Evolutionary conservation across 2,113 vertebrate species (phyloP).

Genomic region (Gallinago undulata): DNA sequence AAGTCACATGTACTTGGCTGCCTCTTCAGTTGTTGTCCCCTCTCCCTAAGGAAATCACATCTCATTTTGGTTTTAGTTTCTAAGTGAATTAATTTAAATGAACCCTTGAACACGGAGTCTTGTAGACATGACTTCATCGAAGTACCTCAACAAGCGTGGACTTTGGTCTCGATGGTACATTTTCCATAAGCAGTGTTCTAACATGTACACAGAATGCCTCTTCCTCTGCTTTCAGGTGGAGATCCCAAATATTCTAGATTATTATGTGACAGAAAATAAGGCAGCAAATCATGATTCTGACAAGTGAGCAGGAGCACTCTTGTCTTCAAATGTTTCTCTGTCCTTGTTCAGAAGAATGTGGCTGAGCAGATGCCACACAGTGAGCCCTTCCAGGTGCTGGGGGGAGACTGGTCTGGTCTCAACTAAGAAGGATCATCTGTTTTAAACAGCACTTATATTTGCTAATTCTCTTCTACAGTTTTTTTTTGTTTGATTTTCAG

Average conservation of each 20-base stretch:
- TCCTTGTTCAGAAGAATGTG: neutral
- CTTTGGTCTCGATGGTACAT: neutral
- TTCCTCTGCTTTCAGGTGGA: neutral
- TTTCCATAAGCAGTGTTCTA: neutral
- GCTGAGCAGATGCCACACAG: neutral
- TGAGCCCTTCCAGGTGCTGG: neutral
- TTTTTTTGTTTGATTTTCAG: neutral
- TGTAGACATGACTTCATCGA: neutral
- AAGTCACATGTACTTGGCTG: neutral
- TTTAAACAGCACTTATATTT: neutral
- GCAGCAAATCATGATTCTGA: neutral
- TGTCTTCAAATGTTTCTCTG: neutral
- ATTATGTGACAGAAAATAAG: neutral
- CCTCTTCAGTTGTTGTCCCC: neutral
- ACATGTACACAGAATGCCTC: neutral
- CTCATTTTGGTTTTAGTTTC: constrained; percentile 15
- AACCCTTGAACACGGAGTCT: constrained; percentile 21
- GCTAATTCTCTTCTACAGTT: neutral
- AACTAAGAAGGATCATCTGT: neutral
- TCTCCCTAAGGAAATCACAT: constrained; percentile 35
- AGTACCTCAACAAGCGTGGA: neutral
- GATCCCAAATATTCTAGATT: neutral
- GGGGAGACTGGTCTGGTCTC: neutral
- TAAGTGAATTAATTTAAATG: constrained; percentile 19
- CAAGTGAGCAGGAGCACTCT: neutral